phyloP scores from a whole-genome alignment of 2,888 invertebrate genomes.

The Hirtodrosophila cameraria region DNA sequence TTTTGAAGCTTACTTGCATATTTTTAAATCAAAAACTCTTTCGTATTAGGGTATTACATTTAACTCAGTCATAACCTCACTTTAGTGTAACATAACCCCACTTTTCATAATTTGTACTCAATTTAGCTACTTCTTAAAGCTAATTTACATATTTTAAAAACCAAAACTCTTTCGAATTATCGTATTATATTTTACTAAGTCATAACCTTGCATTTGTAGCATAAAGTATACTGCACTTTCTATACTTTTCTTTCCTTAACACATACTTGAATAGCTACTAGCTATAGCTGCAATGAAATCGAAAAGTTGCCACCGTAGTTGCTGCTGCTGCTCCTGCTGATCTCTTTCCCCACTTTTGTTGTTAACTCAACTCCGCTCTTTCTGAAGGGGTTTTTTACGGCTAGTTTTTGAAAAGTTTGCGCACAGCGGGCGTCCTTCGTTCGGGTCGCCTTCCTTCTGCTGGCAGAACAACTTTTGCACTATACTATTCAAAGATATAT shows the following conservation, averaged over 20 bases:
- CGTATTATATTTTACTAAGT: background rate
- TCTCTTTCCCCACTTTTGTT: conserved; percentile 12
- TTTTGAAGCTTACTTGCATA: background rate
- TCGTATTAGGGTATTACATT: background rate
- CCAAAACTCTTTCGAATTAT: background rate
- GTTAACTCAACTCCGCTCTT: conserved; percentile 43
- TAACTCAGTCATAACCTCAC: too few relatives aligned
- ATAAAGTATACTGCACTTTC: conserved; percentile 10
- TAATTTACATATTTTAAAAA: too few relatives aligned
- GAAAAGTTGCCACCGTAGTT: conserved; percentile 57
- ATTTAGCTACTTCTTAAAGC: too few relatives aligned
- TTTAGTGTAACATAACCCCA: too few relatives aligned
- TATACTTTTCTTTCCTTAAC: conserved; percentile 28
- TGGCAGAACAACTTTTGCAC: conserved; percentile 61
- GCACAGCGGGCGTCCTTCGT: conserved; percentile 46
- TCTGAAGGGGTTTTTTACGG: conserved; percentile 60
- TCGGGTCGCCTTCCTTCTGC: conserved; percentile 20
- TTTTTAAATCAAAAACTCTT: background rate
- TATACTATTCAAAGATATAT: conserved; percentile 46
- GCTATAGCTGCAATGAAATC: conserved; percentile 71
- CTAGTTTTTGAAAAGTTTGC: conserved; percentile 70
- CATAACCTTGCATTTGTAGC: conserved; percentile 20
- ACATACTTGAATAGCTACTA: conserved; percentile 44
- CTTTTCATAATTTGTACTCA: too few relatives aligned
- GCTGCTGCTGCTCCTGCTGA: conserved; percentile 50